These are phyloP conservation scores for Sericinus montela DNA, from an alignment of 2,888 invertebrate genomes.

Conservation along the genomic window DNA sequence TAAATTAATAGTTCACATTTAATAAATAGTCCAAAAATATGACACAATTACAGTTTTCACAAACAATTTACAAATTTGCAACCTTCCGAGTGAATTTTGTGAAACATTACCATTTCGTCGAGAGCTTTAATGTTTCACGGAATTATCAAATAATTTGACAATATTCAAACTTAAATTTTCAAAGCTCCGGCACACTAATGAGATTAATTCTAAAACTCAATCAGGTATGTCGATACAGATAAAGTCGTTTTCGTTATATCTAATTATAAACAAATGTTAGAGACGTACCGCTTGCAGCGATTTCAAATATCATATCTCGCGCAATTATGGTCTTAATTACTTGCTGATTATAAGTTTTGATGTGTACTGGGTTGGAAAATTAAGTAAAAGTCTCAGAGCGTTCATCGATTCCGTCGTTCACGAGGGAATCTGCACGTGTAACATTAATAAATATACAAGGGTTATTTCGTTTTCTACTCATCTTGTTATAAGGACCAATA, in stretches of 20 bases:
- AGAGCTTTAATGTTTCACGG: background rate
- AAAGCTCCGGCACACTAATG: conserved; percentile 19
- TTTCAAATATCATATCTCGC: conserved; percentile 23
- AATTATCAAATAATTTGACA: conserved; percentile 10
- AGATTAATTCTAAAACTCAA: conserved; percentile 12
- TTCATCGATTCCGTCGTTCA: background rate
- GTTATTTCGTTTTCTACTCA: background rate
- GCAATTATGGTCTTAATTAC: conserved; percentile 43
- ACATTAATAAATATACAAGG: conserved; percentile 3
- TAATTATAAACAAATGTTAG: conserved; percentile 16
- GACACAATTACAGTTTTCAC: conserved; percentile 10
- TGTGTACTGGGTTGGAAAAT: conserved; percentile 53
- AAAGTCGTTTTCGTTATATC: conserved; percentile 19
- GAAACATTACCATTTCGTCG: no score
- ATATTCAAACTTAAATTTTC: conserved; percentile 18
- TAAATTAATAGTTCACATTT: no score
- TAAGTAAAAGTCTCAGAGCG: conserved; percentile 32
- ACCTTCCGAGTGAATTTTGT: background rate
- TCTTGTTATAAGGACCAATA: background rate
- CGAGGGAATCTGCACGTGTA: conserved; percentile 14
- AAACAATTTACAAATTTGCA: conserved; percentile 13
- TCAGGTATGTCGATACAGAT: conserved; percentile 9
- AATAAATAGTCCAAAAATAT: no score
- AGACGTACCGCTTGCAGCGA: conserved; percentile 21
- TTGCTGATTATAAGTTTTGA: conserved; percentile 50